These are phyloP conservation scores for Microtus ochrogaster DNA, from an alignment of 2,113 vertebrate genomes.

Conservation along the genomic window DNA sequence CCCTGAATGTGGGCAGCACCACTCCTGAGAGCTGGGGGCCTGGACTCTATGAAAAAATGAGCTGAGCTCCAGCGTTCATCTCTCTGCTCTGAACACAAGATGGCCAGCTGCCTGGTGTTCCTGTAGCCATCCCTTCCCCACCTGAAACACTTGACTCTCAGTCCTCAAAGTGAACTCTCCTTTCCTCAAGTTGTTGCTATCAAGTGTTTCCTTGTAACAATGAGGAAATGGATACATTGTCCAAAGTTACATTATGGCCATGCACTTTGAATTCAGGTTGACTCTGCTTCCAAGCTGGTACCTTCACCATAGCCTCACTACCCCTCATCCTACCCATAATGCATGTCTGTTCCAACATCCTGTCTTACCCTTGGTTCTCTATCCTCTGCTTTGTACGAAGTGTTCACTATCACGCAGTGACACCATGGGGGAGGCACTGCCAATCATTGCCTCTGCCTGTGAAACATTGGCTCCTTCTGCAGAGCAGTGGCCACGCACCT, in stretches of 20 bases:
- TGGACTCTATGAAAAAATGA: neutral
- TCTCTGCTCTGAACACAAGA: neutral
- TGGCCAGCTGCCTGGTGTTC: neutral
- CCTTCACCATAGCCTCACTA: neutral
- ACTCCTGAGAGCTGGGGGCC: neutral
- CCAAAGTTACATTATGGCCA: neutral
- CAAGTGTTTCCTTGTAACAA: neutral
- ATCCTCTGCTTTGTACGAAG: neutral
- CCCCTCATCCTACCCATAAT: neutral
- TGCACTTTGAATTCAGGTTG: neutral
- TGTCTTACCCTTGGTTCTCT: neutral
- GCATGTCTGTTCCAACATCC: neutral
- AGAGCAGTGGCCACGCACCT: neutral
- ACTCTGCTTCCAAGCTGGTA: neutral
- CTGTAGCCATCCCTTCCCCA: neutral
- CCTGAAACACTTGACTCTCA: neutral
- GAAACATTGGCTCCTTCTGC: neutral
- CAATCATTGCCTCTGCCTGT: neutral
- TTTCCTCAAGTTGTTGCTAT: too few relatives aligned
- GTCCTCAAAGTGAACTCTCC: neutral
- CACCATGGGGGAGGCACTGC: neutral
- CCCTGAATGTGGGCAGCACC: neutral
- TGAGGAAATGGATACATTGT: neutral
- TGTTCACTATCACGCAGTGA: neutral
- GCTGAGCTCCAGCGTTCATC: neutral